These are phyloP conservation scores for Geopemphigus sp. DNA, from an alignment of 1,140 invertebrate genomes.

Conservation along the genomic window DNA sequence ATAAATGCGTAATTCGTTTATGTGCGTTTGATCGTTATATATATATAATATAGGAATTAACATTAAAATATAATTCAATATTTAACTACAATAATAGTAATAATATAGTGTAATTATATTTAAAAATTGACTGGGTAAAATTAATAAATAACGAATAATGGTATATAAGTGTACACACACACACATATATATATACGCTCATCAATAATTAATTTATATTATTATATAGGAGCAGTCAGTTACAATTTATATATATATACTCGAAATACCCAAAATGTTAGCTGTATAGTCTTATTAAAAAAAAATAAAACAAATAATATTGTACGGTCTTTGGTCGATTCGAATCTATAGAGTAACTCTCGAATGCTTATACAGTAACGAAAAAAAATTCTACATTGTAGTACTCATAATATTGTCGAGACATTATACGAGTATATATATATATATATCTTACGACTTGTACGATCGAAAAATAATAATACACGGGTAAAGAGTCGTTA, in stretches of 20 bases:
- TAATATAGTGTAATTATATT: not conserved
- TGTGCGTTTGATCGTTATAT: not conserved
- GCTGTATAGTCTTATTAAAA: too few relatives aligned
- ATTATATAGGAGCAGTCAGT: too few relatives aligned
- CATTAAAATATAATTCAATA: not conserved
- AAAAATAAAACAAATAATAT: not conserved
- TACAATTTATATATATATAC: too few relatives aligned
- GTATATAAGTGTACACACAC: too few relatives aligned
- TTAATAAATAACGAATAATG: not conserved
- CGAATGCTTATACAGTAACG: not conserved
- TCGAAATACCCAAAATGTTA: too few relatives aligned
- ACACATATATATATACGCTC: not conserved
- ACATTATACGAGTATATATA: too few relatives aligned
- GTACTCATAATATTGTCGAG: too few relatives aligned
- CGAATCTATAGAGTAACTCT: not conserved
- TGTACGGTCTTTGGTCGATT: constrained; percentile 8
- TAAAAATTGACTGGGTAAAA: constrained; percentile 14
- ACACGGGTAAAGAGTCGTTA: too few relatives aligned
- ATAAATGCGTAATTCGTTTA: constrained; percentile 23
- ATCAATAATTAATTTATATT: not conserved
- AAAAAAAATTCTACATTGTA: too few relatives aligned
- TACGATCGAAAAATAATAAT: too few relatives aligned
- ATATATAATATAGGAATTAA: not conserved
- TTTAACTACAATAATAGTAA: not conserved
- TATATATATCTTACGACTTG: too few relatives aligned